phyloP scores from a whole-genome alignment of 92 coral and sea anemone genomes.

The Plumapathes pennacea region DNA sequence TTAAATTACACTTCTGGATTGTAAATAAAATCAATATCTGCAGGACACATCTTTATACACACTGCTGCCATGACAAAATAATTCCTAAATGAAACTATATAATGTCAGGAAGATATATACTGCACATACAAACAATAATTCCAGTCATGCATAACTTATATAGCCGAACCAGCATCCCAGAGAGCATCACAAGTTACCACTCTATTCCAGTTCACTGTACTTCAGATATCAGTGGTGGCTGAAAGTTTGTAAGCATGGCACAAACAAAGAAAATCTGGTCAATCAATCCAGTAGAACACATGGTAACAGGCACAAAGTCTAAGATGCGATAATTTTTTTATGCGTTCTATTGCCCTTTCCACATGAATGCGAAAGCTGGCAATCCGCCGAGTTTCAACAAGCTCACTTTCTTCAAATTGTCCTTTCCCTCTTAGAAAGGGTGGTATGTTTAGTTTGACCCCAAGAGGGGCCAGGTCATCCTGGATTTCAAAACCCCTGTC shows the following conservation, averaged over 20 bases:
- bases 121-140: too few relatives aligned
- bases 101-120: too few relatives aligned
- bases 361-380: constrained; percentile 49
- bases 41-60: too few relatives aligned
- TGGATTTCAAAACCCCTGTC: constrained; percentile 33
- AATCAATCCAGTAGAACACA: constrained; percentile 36
- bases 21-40: too few relatives aligned
- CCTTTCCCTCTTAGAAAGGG: constrained; percentile 33
- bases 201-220: too few relatives aligned
- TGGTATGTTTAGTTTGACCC: constrained; percentile 36
- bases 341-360: constrained; percentile 41
- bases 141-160: too few relatives aligned
- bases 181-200: too few relatives aligned
- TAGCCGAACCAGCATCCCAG: too few relatives aligned
- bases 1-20: too few relatives aligned
- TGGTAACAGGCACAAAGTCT: constrained; percentile 40
- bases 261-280: constrained; percentile 52
- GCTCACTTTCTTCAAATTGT: constrained; percentile 30
- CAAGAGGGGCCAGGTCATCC: constrained; percentile 32
- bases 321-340: constrained; percentile 42
- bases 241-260: constrained; percentile 46
- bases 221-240: constrained; percentile 48
- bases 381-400: constrained; percentile 35
- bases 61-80: too few relatives aligned
- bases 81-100: too few relatives aligned